Evolutionary conservation across 2,113 vertebrate species (phyloP).

Genomic region (Lanius ludovicianus): DNA sequence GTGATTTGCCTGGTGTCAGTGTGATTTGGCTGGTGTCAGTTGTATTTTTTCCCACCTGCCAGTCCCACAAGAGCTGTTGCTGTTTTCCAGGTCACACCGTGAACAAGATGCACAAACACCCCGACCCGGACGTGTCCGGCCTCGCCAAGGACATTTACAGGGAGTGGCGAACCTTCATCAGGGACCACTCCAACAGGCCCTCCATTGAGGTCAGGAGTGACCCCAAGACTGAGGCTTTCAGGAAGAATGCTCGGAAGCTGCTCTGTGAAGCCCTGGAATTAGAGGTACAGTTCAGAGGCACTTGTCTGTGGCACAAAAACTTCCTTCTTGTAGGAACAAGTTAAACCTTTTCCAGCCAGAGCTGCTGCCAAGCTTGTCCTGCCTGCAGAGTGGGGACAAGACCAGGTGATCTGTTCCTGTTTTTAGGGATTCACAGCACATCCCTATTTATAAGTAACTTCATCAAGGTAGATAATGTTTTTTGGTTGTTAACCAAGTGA

Average conservation of each 20-base stretch:
- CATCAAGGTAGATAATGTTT: background rate
- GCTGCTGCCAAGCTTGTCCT: background rate
- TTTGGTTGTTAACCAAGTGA: background rate
- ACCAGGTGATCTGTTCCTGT: background rate
- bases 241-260: conserved; percentile 85
- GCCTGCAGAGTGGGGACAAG: background rate
- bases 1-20: accelerated
- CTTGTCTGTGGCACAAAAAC: background rate
- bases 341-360: background rate
- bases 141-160: conserved; percentile 82
- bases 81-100: conserved; percentile 82
- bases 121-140: conserved; percentile 81
- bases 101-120: conserved; percentile 85
- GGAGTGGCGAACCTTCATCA: conserved; percentile 86
- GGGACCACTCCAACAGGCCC: conserved; percentile 83
- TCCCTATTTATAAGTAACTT: background rate
- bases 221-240: conserved; percentile 83
- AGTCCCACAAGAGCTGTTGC: background rate
- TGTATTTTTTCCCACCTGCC: background rate
- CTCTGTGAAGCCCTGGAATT: conserved; percentile 84
- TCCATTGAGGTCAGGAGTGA: conserved; percentile 91
- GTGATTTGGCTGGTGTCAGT: background rate
- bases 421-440: background rate
- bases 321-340: background rate
- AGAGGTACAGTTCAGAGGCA: conserved; percentile 73